Evolutionary conservation across 2,113 vertebrate genomes (phyloP), one percentile per base, ranked within the genome.

Genomic region (Balaeniceps rex): DNA sequence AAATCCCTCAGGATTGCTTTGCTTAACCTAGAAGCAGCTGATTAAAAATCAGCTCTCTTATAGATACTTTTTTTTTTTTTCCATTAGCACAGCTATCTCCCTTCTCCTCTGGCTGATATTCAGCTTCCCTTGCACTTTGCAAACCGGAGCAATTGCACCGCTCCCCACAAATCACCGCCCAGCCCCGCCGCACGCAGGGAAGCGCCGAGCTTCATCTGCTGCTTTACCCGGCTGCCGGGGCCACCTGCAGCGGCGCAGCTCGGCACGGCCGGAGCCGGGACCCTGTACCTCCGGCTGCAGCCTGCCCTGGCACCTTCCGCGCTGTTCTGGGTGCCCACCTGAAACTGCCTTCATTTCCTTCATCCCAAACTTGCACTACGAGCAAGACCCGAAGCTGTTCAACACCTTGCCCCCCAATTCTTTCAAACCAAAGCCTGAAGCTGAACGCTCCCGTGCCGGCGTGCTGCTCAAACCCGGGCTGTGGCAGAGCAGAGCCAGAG

Each of bases 161-260:
- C 44, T 78, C 52, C 58, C 22, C 42, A 25, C 40, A 13, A 24
- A 38, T 6, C 79, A 3, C 63, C 9, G 51, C 42, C 72, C 36
- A 8, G 2, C 36, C 28, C 42, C 2, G 3, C 22, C 4, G 0
- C 1, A 5, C 6, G 0, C 26, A 10, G 34, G 28, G 68, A 14
- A 36, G 9, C 14, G 4, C 34, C 13, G 33, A n/a, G 13, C 2
- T 19, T 28, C 9, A n/a, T 12, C n/a, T 23, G 47, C 71, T 24
- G 66, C 40, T 7, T 21, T 14, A 4, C 14, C 22, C 12, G 1
- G 19, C 55, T 19, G n/a, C 33, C 29, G 11, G 40, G 17, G 17
- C 4, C 4, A 19, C 34, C 14, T 15, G 33, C n/a, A 14, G 42
- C 22, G 4, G 11, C 7, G 2, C 42, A 31, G 42, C 55, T 17